phyloP scores from a whole-genome alignment of 92 coral and sea anemone genomes.

The Paramuricea clavata region DNA sequence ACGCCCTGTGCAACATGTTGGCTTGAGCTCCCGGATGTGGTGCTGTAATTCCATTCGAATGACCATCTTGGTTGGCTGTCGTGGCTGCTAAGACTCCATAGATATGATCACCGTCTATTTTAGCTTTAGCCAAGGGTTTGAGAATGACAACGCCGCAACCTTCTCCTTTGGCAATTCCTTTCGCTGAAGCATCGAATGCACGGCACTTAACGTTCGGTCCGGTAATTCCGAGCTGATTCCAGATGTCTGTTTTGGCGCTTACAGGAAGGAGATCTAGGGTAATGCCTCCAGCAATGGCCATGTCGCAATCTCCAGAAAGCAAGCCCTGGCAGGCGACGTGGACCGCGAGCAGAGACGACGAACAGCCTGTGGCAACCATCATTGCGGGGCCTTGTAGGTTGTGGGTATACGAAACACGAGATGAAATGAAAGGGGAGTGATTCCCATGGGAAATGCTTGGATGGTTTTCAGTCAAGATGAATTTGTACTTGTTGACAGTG shows the following conservation, averaged over 20 bases:
- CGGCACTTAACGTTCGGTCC: constrained; percentile 45
- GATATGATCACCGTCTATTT: constrained; percentile 41
- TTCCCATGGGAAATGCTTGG: neutral
- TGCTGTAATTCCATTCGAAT: constrained; percentile 39
- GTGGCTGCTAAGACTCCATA: constrained; percentile 41
- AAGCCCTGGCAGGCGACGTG: constrained; percentile 46
- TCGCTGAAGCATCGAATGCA: constrained; percentile 42
- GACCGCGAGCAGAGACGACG: constrained; percentile 51
- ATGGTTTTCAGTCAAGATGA: no score
- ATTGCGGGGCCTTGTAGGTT: constrained; percentile 54
- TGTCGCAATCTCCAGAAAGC: constrained; percentile 29
- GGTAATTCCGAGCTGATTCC: constrained; percentile 28
- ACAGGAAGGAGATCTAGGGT: constrained; percentile 25
- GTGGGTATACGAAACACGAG: constrained; percentile 34
- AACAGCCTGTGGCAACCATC: constrained; percentile 49
- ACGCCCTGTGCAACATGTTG: constrained; percentile 26
- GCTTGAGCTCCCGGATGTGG: constrained; percentile 46
- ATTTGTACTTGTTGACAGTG: constrained; percentile 3
- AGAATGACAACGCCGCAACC: constrained; percentile 43
- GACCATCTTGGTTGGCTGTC: constrained; percentile 44
- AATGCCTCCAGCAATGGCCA: constrained; percentile 58
- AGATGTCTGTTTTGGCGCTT: constrained; percentile 1
- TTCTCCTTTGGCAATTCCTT: constrained; percentile 55
- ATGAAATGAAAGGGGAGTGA: neutral
- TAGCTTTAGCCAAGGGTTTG: constrained; percentile 48